Conservation (phyloP, 1,140 invertebrate species). For the Nymphalis io region DNA sequence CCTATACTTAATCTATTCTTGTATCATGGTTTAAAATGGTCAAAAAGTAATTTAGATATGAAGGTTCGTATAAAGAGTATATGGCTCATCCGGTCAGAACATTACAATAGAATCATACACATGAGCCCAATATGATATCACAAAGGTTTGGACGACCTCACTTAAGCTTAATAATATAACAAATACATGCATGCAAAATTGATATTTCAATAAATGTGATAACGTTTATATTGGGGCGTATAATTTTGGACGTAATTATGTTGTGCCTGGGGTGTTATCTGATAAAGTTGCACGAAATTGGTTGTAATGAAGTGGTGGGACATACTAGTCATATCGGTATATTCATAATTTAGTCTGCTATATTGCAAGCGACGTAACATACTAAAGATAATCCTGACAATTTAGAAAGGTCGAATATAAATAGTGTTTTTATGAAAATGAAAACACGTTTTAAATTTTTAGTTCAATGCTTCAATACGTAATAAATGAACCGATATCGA, state of each 20-base stretch:
- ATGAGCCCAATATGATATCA: conserved; percentile 21
- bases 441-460: not conserved
- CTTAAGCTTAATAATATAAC: conserved; percentile 20
- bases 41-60: conserved; percentile 23
- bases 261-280: conserved; percentile 22
- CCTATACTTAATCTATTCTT: not conserved
- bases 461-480: not conserved
- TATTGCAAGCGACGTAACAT: not conserved
- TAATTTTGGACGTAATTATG: conserved; percentile 11
- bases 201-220: conserved; percentile 15
- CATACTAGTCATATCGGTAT: not conserved
- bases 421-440: not conserved
- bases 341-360: not conserved
- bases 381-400: not conserved
- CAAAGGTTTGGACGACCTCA: conserved; percentile 27
- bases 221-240: conserved; percentile 14
- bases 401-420: not conserved
- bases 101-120: conserved; percentile 11
- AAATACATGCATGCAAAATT: conserved; percentile 10
- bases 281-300: conserved; percentile 20
- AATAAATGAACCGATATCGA: not conserved
- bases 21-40: conserved; percentile 9
- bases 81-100: conserved; percentile 12
- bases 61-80: conserved; percentile 5
- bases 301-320: conserved; percentile 2